A percentile compares a stretch with the other conserved stretches of the same genome.
Evolutionary conservation across 2,113 vertebrate genomes (phyloP).

Genomic region (Microcebus ravelobensis): DNA sequence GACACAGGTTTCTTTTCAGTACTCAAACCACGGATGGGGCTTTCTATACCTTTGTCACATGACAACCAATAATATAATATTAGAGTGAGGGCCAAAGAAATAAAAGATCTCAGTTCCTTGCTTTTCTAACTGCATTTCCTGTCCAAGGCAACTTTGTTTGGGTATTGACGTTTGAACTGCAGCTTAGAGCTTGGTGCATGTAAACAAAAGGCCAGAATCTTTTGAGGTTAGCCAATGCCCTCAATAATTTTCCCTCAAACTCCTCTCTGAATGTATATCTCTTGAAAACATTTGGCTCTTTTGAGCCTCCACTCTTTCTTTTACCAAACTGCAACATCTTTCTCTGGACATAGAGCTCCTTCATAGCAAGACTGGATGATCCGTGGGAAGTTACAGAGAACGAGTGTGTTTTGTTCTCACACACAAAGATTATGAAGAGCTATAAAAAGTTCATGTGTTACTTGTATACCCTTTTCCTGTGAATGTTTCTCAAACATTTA

Average conservation of each 20-base stretch:
- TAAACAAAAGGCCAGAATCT: not conserved
- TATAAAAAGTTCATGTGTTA: not conserved
- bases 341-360: not conserved
- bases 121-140: not conserved
- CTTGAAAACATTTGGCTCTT: not conserved
- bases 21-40: not conserved
- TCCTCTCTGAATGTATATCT: not conserved
- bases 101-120: not conserved
- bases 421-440: not conserved
- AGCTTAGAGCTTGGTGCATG: not conserved
- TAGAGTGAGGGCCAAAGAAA: not conserved
- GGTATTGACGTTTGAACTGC: not conserved
- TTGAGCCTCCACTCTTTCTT: not conserved
- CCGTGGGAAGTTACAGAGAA: not conserved
- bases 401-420: not conserved
- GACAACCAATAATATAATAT: not conserved
- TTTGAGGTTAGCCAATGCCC: not conserved
- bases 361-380: not conserved
- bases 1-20: not conserved
- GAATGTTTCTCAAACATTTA: not conserved
- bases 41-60: not conserved
- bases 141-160: not conserved
- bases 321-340: not conserved
- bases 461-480: not conserved
- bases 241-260: not conserved